phyloP scores from a whole-genome alignment of 2,888 invertebrate species.

The Meliscaeva auricollis region DNA sequence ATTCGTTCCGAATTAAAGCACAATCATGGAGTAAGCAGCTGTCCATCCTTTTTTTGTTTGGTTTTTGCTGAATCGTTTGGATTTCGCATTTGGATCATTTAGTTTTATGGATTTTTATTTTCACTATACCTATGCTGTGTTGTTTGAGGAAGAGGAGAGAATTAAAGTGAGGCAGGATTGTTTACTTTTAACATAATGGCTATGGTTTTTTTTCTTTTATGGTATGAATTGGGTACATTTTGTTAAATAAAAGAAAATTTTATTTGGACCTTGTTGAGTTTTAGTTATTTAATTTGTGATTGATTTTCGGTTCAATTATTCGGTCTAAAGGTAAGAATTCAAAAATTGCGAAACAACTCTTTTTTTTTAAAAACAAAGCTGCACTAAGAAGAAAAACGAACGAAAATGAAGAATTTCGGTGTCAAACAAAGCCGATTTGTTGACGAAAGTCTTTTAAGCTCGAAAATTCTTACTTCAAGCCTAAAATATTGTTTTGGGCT shows the following conservation, averaged over 20 bases:
- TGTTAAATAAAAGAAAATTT: background rate
- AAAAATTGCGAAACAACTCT: too few species aligned
- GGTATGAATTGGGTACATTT: background rate
- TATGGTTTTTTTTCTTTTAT: background rate
- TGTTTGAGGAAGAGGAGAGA: background rate
- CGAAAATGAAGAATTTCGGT: too few species aligned
- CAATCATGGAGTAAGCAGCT: conserved; percentile 48
- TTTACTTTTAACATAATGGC: conserved; percentile 1
- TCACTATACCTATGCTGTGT: background rate
- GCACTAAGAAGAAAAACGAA: too few species aligned
- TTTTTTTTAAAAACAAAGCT: too few species aligned
- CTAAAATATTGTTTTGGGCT: too few species aligned
- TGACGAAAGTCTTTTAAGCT: too few species aligned
- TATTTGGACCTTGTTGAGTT: too few species aligned
- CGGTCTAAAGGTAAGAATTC: too few species aligned
- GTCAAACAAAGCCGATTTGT: too few species aligned
- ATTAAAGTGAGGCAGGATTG: conserved; percentile 5
- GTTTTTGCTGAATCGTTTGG: conserved; percentile 30
- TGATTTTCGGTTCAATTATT: too few species aligned
- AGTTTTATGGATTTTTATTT: conserved; percentile 23
- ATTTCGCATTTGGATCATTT: conserved; percentile 37
- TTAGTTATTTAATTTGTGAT: too few species aligned
- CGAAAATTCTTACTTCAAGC: too few species aligned
- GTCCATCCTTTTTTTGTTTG: conserved; percentile 28
- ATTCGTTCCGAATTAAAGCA: conserved; percentile 26